Conservation (phyloP, 2,888 invertebrate species). For the Scrobipalpa costella region DNA sequence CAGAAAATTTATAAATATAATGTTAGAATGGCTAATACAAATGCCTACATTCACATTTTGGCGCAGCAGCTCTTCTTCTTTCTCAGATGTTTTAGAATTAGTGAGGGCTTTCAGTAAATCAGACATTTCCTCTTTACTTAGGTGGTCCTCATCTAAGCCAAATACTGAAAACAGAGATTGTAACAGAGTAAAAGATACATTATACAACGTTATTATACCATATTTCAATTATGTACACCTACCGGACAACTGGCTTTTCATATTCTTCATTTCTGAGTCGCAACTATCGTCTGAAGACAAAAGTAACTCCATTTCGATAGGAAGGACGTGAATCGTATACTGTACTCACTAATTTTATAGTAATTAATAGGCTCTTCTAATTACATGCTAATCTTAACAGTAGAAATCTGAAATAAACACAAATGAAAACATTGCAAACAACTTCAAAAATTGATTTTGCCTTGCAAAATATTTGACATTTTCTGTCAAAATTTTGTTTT, state of each 20-base stretch:
- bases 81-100: slow-evolving; percentile 66
- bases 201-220: not conserved
- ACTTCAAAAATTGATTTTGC: not conserved
- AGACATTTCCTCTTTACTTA: slow-evolving; percentile 73
- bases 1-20: too few species aligned
- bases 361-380: not conserved
- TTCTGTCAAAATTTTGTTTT: not conserved
- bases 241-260: slow-evolving; percentile 70
- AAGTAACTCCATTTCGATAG: slow-evolving; percentile 45
- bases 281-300: slow-evolving; percentile 69
- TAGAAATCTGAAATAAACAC: not conserved
- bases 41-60: slow-evolving; percentile 42
- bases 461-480: slow-evolving; percentile 6
- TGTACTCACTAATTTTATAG: not conserved
- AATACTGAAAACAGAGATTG: slow-evolving; percentile 53
- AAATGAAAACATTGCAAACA: not conserved
- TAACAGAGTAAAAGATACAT: not conserved
- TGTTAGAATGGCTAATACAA: not conserved
- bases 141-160: slow-evolving; percentile 71
- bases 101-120: slow-evolving; percentile 70
- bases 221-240: slow-evolving; percentile 23
- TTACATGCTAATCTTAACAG: not conserved
- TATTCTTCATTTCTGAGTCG: slow-evolving; percentile 66
- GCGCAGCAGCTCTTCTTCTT: slow-evolving; percentile 58
- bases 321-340: not conserved